A percentile compares a stretch with the other conserved stretches of the same genome.
Evolutionary conservation across 2,888 invertebrate species (phyloP).

Genomic region (Allygus modestus): DNA sequence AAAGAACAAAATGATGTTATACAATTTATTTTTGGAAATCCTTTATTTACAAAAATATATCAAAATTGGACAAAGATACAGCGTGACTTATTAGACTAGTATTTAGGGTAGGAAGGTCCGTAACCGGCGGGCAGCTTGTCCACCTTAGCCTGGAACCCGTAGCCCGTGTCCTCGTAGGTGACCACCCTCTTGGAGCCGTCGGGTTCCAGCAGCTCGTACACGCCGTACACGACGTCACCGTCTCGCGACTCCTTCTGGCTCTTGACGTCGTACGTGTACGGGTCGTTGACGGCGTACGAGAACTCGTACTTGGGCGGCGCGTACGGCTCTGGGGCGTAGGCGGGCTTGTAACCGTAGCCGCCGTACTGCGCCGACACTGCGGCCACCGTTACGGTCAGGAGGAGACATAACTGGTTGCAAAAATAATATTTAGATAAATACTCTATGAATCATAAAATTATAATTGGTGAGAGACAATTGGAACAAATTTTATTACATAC

Average conservation of each 20-base stretch:
- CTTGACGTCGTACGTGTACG: conserved; percentile 70
- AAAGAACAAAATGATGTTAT: too few species aligned
- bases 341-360: conserved; percentile 10
- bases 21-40: too few species aligned
- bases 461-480: too few species aligned
- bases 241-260: conserved; percentile 69
- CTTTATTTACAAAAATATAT: too few species aligned
- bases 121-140: conserved; percentile 65
- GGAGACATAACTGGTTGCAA: neutral
- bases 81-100: too few species aligned
- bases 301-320: conserved; percentile 60
- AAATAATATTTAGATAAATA: neutral
- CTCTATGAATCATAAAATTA: too few species aligned
- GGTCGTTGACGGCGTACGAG: conserved; percentile 66
- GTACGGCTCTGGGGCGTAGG: conserved; percentile 41
- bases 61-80: too few species aligned
- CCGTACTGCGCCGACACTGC: conserved; percentile 59
- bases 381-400: conserved; percentile 11
- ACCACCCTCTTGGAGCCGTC: conserved; percentile 62
- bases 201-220: conserved; percentile 67
- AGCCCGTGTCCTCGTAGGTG: conserved; percentile 70
- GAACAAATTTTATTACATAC: too few species aligned
- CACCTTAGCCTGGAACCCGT: conserved; percentile 71
- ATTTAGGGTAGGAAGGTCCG: neutral
- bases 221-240: conserved; percentile 69